Evolutionary conservation across 2,888 invertebrate species (phyloP).

Genomic region (Dichetophora obliterata): DNA sequence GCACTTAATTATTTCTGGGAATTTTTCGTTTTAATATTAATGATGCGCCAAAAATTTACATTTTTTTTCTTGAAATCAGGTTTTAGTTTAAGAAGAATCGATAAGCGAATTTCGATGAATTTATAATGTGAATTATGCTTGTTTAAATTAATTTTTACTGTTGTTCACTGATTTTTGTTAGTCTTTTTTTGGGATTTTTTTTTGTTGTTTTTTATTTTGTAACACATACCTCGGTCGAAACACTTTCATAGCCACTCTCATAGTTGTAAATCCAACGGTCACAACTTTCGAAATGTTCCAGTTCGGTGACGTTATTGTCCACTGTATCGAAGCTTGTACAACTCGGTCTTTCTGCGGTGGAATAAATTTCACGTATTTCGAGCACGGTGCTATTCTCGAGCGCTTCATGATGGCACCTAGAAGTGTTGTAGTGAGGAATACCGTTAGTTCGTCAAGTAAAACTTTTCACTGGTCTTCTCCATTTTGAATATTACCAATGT

Average conservation of each 20-base stretch:
- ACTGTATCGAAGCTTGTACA: slow-evolving; percentile 54
- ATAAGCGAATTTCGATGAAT: no score
- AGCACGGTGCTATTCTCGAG: slow-evolving; percentile 45
- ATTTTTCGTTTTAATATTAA: not conserved
- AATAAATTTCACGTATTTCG: slow-evolving; percentile 51
- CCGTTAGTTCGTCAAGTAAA: no score
- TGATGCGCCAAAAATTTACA: not conserved
- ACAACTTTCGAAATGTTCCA: slow-evolving; percentile 54
- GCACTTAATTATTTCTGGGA: not conserved
- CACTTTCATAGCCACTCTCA: slow-evolving; percentile 72
- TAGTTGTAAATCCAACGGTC: slow-evolving; percentile 73
- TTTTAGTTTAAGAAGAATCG: not conserved
- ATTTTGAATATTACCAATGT: slow-evolving; percentile 58
- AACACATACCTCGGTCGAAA: slow-evolving; percentile 73
- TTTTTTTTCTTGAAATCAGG: not conserved
- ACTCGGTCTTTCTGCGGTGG: slow-evolving; percentile 51
- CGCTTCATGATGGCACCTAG: slow-evolving; percentile 57
- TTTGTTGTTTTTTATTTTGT: not conserved
- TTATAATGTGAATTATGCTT: no score
- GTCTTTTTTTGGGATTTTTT: not conserved
- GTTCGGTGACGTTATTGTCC: slow-evolving; percentile 44
- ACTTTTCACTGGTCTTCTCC: no score
- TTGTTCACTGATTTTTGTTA: not conserved
- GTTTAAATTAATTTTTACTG: no score
- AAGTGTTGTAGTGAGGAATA: no score